These are phyloP conservation scores for Mechanitis mazaeus DNA, from an alignment of 2,888 invertebrate species.

Conservation along the genomic window DNA sequence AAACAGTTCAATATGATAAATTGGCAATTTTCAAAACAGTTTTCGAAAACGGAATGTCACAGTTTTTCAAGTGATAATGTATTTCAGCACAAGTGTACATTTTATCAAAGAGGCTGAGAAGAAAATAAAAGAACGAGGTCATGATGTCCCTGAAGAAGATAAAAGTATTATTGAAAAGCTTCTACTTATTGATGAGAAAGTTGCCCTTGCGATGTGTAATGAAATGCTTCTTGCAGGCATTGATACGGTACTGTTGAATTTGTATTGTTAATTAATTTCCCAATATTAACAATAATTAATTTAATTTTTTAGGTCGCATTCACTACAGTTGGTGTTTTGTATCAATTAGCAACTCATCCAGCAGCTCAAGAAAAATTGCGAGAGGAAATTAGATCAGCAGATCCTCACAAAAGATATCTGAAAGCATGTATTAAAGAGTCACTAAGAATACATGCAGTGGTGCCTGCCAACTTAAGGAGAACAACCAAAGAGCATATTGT, in stretches of 20 bases:
- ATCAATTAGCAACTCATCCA: slow-evolving; percentile 73
- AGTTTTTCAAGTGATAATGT: neutral
- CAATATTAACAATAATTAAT: neutral
- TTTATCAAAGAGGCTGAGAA: slow-evolving; percentile 53
- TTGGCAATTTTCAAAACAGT: no score
- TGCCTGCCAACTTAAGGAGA: slow-evolving; percentile 55
- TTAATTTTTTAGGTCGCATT: slow-evolving; percentile 56
- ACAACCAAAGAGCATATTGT: slow-evolving; percentile 61
- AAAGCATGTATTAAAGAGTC: slow-evolving; percentile 81
- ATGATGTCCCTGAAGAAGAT: slow-evolving; percentile 62
- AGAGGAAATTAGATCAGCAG: slow-evolving; percentile 47
- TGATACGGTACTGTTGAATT: slow-evolving; percentile 77
- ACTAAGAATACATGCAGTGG: slow-evolving; percentile 60
- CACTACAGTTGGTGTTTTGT: slow-evolving; percentile 59
- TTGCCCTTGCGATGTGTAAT: slow-evolving; percentile 80
- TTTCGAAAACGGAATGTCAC: no score
- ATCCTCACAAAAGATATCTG: slow-evolving; percentile 61
- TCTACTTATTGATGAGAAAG: slow-evolving; percentile 75
- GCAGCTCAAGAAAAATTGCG: slow-evolving; percentile 70
- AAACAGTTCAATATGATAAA: no score
- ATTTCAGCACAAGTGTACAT: slow-evolving; percentile 50
- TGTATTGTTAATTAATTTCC: neutral
- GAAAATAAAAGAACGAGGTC: slow-evolving; percentile 43
- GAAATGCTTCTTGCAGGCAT: slow-evolving; percentile 84
- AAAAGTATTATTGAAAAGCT: slow-evolving; percentile 81